Percentiles rank a stretch among this genome's conserved stretches.
Evolutionary conservation across 2,797 vertebrate genomes (phyloP).

Genomic region (Tadarida brasiliensis): DNA sequence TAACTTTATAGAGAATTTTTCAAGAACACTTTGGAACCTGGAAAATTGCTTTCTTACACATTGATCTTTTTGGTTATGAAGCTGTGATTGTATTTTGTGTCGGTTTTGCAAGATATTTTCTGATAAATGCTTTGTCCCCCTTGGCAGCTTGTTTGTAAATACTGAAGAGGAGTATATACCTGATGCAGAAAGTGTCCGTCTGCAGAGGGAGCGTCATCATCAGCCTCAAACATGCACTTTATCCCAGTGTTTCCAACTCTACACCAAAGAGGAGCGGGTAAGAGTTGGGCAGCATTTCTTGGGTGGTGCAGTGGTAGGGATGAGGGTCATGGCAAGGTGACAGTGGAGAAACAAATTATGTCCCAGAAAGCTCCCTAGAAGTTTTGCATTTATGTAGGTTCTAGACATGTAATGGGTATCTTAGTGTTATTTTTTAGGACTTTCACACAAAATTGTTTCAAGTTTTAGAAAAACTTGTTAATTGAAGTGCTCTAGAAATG

Average conservation of each 20-base stretch:
- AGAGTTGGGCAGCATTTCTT: background rate
- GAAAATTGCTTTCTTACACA: background rate
- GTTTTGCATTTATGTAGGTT: background rate
- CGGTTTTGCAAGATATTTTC: background rate
- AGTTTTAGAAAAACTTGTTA: conserved; percentile 1
- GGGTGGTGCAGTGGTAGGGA: background rate
- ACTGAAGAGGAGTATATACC: conserved; percentile 98
- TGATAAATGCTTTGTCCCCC: conserved; percentile 55
- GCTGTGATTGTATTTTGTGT: background rate
- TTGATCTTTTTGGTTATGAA: conserved; percentile 29
- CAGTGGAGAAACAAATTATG: background rate
- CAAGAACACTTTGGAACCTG: background rate
- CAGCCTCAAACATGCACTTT: conserved; percentile 98
- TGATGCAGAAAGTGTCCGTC: conserved; percentile 97
- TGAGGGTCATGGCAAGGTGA: background rate
- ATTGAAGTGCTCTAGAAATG: conserved; percentile 19
- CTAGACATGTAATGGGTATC: background rate
- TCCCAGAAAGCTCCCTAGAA: background rate
- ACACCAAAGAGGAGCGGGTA: conserved; percentile 99
- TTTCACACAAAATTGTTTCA: background rate
- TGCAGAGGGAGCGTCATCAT: conserved; percentile 96
- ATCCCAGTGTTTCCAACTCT: conserved; percentile 99
- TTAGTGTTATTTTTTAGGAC: background rate
- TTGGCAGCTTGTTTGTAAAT: conserved; percentile 94
- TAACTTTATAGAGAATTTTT: conserved; percentile 11